Evolutionary conservation across 2,797 vertebrate species (phyloP), one percentile per base, ranked within the genome.

Genomic region (Craterocephalus amniculus): DNA sequence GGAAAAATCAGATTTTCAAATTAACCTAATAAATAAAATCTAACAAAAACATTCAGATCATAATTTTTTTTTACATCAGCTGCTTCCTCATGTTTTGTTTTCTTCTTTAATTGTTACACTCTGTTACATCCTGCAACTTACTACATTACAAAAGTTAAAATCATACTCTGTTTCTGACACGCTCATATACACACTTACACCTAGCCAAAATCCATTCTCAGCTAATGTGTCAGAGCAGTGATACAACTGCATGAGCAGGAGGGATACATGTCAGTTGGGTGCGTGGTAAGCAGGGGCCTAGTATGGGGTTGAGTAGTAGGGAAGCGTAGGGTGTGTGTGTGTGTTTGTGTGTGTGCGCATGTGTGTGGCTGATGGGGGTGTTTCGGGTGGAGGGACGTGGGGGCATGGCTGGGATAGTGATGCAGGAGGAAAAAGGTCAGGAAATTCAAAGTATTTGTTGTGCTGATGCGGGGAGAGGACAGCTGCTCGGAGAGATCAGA

Each of bases 401-500:
- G 80, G 83, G 83, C 83, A 89, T 88, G 85, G 80, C 85, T 89
- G 79, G 78, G 89, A 89, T 91, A 83, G 88, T 89, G 93, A 90
- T 88, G 89, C 89, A 89, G 89, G 90, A 91, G 90, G 92, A 90
- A 94, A 94, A 95, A 95, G 94, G 94, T 95, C 94, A 95, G 89
- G 88, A 89, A 87, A 92, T 92, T 91, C 89, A 88, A 93, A 93
- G 88, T 94, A 94, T 95, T 95, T 95, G 94, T 94, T 95, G 91
- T 94, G 94, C 94, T 95, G 94, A 95, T 92, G 91, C 93, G 92
- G 94, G 84, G 87, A 88, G 93, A 92, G 89, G 89, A 92, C 95
- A 95, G 94, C 94, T 95, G 95, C 94, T 92, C 58, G 18, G 76
- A 89, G 82, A 90, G 87, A 93, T 95, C 94, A 94, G 91, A 92